Evolutionary conservation across 2,888 invertebrate genomes (phyloP).

Genomic region (Adelognathus sp.): DNA sequence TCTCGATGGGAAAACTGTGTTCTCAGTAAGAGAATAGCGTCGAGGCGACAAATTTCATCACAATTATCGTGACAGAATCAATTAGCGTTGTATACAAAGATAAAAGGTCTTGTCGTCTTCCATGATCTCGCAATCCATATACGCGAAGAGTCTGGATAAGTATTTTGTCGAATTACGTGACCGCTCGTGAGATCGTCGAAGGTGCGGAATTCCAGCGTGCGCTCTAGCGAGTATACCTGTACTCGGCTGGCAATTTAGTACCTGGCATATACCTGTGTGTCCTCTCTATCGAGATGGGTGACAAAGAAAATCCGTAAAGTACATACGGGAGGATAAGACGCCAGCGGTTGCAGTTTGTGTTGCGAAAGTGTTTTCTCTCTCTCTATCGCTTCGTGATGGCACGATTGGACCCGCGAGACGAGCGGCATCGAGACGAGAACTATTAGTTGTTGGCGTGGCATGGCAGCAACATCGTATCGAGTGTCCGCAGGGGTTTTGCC

Average conservation of each 20-base stretch:
- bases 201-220: slow-evolving; percentile 26
- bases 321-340: slow-evolving; percentile 14
- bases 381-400: not conserved
- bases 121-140: not conserved
- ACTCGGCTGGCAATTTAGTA: not conserved
- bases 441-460: slow-evolving; percentile 24
- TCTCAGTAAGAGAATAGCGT: slow-evolving; percentile 19
- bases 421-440: slow-evolving; percentile 26
- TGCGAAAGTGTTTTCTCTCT: slow-evolving; percentile 18
- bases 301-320: slow-evolving; percentile 9
- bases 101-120: slow-evolving; percentile 31
- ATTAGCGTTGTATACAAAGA: slow-evolving; percentile 33
- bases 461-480: slow-evolving; percentile 34
- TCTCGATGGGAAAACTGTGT: not conserved
- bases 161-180: slow-evolving; percentile 56
- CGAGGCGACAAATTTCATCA: slow-evolving; percentile 43
- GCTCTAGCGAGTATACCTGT: not conserved
- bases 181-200: slow-evolving; percentile 23
- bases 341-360: slow-evolving; percentile 34
- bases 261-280: not conserved
- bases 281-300: not conserved
- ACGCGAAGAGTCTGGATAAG: not conserved
- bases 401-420: slow-evolving; percentile 7
- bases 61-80: slow-evolving; percentile 50
- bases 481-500: slow-evolving; percentile 33